Conservation (phyloP, 2,888 invertebrate species). For the Koerneria pararmatus region DNA sequence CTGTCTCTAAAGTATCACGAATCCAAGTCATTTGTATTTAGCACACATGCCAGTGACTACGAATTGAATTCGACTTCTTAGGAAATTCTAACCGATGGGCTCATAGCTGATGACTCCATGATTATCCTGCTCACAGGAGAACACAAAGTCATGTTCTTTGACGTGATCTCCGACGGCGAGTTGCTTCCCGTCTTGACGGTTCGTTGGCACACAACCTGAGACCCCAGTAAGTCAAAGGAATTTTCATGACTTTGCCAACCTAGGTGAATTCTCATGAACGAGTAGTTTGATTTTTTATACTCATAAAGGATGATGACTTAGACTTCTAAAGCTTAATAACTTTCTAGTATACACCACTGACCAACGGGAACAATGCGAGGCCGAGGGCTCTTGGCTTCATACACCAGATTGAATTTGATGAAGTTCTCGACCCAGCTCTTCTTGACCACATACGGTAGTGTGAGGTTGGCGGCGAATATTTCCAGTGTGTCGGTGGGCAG, state of each 20-base stretch:
- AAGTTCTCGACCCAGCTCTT: slow-evolving; percentile 44
- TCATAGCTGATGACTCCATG: slow-evolving; percentile 43
- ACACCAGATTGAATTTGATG: slow-evolving; percentile 29
- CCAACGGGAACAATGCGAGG: slow-evolving; percentile 9
- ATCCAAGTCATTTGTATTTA: too few relatives aligned
- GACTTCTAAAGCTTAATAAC: too few relatives aligned
- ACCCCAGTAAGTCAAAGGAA: not conserved
- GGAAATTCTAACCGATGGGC: slow-evolving; percentile 29
- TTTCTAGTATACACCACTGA: too few relatives aligned
- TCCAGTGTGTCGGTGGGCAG: too few relatives aligned
- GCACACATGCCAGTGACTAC: too few relatives aligned
- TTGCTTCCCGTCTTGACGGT: slow-evolving; percentile 31
- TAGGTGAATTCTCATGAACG: too few relatives aligned
- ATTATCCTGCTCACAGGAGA: slow-evolving; percentile 38
- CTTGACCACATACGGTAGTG: slow-evolving; percentile 37
- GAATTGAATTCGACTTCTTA: too few relatives aligned
- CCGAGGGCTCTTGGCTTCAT: slow-evolving; percentile 7
- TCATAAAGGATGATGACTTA: too few relatives aligned
- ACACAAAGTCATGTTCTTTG: slow-evolving; percentile 37
- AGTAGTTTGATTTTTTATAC: too few relatives aligned
- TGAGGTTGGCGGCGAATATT: slow-evolving; percentile 35
- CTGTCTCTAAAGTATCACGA: too few relatives aligned
- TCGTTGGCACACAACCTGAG: slow-evolving; percentile 42
- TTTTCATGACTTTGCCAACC: too few relatives aligned
- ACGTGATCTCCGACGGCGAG: slow-evolving; percentile 30